Evolutionary conservation across 1,140 invertebrate genomes (phyloP).

Genomic region (Brachionus plicatilis): DNA sequence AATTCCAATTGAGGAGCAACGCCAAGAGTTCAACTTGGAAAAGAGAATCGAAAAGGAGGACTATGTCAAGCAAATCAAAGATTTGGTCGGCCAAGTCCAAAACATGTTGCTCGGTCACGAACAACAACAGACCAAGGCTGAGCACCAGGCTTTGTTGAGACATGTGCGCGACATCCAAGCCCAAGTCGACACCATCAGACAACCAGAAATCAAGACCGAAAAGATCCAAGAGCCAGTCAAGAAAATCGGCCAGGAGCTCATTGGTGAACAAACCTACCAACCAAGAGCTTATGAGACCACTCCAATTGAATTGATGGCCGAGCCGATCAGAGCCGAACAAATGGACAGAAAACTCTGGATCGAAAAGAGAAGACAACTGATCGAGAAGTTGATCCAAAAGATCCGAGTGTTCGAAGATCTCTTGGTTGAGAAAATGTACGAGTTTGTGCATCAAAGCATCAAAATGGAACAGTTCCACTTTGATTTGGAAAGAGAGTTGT

Average conservation of each 20-base stretch:
- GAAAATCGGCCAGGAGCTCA: not conserved
- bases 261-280: not conserved
- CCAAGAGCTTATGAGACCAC: not conserved
- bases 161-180: constrained; percentile 6
- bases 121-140: not conserved
- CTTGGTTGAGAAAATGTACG: not conserved
- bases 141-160: constrained; percentile 7
- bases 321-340: not conserved
- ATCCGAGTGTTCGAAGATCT: not conserved
- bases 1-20: not conserved
- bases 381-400: constrained; percentile 5
- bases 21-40: not conserved
- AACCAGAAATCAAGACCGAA: not conserved
- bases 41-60: not conserved
- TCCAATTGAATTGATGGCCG: not conserved
- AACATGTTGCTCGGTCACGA: not conserved
- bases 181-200: not conserved
- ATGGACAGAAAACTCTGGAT: not conserved
- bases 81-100: constrained; percentile 10
- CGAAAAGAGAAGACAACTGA: constrained; percentile 12
- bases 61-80: not conserved
- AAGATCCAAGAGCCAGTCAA: not conserved
- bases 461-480: constrained; percentile 27
- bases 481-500: not conserved
- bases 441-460: not conserved